phyloP scores from a whole-genome alignment of 30 jellyfish, hydroid and myxozoan species.

The Cassiopea andromeda region DNA sequence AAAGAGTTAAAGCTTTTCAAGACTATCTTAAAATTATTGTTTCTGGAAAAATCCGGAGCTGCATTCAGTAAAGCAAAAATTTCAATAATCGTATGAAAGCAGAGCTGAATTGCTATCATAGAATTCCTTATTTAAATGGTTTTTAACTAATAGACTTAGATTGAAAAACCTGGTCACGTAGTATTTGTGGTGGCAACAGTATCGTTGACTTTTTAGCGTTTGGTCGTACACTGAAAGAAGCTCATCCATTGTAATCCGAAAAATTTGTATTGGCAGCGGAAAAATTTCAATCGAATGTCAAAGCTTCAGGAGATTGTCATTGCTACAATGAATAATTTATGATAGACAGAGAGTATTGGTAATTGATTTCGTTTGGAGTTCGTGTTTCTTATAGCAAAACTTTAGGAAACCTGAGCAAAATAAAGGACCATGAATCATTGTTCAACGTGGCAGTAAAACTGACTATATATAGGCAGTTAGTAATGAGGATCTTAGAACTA shows the following conservation, averaged over 20 bases:
- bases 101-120: no score
- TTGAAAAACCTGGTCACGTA: not conserved
- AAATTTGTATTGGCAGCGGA: not conserved
- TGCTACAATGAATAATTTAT: not conserved
- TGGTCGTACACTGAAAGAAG: not conserved
- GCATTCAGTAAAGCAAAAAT: no score
- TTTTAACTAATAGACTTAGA: not conserved
- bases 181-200: not conserved
- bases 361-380: not conserved
- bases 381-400: not conserved
- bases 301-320: not conserved
- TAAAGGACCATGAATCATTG: no score
- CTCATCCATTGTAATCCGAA: not conserved
- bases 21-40: no score
- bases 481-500: slow-evolving; percentile 20
- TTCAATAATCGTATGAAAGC: no score
- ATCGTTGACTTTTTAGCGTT: not conserved
- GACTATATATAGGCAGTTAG: not conserved
- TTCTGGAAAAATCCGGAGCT: no score
- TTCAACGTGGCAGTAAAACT: not conserved
- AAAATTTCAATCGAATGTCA: not conserved
- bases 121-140: not conserved
- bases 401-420: not conserved
- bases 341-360: not conserved
- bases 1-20: no score